Evolutionary conservation across 2,113 vertebrate genomes (phyloP), one percentile per base, ranked within the genome.

Genomic region (Antennarius striatus): DNA sequence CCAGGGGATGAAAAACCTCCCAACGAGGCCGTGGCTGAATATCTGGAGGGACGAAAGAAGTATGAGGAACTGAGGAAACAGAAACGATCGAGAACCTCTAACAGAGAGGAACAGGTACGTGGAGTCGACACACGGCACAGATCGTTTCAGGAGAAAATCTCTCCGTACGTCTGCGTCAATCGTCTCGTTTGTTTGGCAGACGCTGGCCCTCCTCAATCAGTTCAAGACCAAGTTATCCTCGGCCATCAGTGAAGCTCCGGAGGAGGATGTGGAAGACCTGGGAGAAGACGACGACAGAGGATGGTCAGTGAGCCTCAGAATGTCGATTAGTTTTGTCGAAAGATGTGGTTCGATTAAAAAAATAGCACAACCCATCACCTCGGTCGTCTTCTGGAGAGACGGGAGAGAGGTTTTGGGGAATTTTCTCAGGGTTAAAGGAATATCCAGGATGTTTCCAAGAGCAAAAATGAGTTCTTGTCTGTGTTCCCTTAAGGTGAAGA

Each of bases 151-250:
- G 32, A 13, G 56, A n/a, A 14, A n/a, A 5, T 28, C 22, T 8
- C 42, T 36, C 32, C 32, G 4, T 7, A 7, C 7, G 32, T 36
- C 32, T 36, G 32, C 32, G 4, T 36, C 32, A 36, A 4, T 36
- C 32, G 3, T 36, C 32, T 36, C 32, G 32, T 7, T 5, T 36
- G 32, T 3, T 36, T 12, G 4, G 69, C 85, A 99, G 97, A 99
- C 96, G 0, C 80, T 98, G 75, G 96, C 93, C 0, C 89, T 99
- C 15, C 88, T 99, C 85, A 94, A 95, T 56, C 78, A 63, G 56
- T 99, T 99, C 84, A 99, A 96, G 88, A 93, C 94, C 68, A 99
- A 96, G 80, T 91, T 99, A 81, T 94, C 94, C 0, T 93, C 95
- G 8, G 97, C 96, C 22, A 99, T 98, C 80, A 93, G 91, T 8